A percentile compares a stretch with the other conserved stretches of the same genome.
Evolutionary conservation across 2,888 invertebrate species (phyloP).

Genomic region (Ferdinandea cuprea): DNA sequence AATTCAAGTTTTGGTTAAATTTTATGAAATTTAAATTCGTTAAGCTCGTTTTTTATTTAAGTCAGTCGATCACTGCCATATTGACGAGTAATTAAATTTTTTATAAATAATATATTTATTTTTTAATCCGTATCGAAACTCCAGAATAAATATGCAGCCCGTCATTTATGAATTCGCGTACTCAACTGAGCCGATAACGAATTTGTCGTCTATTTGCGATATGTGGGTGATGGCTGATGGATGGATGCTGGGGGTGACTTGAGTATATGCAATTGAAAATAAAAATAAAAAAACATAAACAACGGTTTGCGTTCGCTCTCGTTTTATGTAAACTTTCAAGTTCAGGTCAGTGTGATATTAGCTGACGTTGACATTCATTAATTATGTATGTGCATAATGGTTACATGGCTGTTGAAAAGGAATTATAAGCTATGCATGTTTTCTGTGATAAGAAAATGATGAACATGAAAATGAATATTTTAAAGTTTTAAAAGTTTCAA

Average conservation of each 20-base stretch:
- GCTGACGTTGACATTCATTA: constrained; percentile 67
- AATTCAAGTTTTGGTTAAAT: constrained; percentile 1
- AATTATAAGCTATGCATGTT: not conserved
- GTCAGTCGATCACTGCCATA: not conserved
- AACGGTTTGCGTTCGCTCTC: constrained; percentile 24
- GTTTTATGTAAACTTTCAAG: constrained; percentile 59
- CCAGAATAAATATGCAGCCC: constrained; percentile 36
- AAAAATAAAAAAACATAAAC: constrained; percentile 23
- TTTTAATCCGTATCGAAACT: not conserved
- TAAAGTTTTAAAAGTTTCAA: not conserved
- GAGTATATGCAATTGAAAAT: constrained; percentile 27
- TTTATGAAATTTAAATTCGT: not conserved
- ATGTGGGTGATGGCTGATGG: constrained; percentile 51
- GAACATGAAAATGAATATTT: not conserved
- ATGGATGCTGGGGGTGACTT: constrained; percentile 37
- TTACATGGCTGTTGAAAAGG: constrained; percentile 21
- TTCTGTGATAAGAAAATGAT: not conserved
- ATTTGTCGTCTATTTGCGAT: constrained; percentile 39
- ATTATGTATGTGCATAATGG: constrained; percentile 34
- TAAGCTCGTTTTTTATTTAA: too few species aligned
- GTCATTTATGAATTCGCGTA: constrained; percentile 60
- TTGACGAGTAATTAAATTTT: constrained; percentile 1
- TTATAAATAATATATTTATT: not conserved
- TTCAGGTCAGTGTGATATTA: constrained; percentile 73
- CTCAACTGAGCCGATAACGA: constrained; percentile 52